phyloP scores from a whole-genome alignment of 2,113 vertebrate genomes.

The Leptocoma aspasia region DNA sequence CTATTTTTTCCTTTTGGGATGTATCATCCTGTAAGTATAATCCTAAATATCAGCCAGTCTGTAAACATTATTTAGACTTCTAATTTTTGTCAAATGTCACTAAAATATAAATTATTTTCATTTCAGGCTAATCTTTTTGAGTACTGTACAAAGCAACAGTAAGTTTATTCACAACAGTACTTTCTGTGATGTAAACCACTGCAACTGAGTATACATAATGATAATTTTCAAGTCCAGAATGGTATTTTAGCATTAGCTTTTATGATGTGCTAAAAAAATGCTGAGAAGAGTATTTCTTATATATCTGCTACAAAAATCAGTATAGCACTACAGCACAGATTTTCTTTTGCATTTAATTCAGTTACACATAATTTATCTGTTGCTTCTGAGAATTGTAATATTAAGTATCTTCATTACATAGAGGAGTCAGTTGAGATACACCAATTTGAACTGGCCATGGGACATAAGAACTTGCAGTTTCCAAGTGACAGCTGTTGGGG shows the following conservation, averaged over 20 bases:
- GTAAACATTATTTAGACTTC: neutral
- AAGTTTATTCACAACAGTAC: neutral
- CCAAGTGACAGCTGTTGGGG: neutral
- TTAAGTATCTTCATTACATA: neutral
- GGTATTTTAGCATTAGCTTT: neutral
- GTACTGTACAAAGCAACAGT: neutral
- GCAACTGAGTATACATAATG: neutral
- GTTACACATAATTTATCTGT: neutral
- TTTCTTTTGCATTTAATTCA: neutral
- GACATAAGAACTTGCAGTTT: neutral
- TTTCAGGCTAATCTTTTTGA: neutral
- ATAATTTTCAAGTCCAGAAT: neutral
- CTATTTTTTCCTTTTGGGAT: neutral
- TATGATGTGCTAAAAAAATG: neutral
- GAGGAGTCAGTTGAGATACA: neutral
- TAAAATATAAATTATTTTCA: neutral
- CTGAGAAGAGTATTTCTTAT: neutral
- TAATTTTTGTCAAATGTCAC: neutral
- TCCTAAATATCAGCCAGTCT: neutral
- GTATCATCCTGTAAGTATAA: neutral
- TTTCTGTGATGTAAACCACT: neutral
- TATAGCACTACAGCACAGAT: neutral
- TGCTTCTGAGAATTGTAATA: neutral
- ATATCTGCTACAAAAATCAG: neutral
- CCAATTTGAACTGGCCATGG: neutral